Evolutionary conservation across 2,113 vertebrate genomes (phyloP), one percentile per base, ranked within the genome.

Genomic region (Hypomesus transpacificus): DNA sequence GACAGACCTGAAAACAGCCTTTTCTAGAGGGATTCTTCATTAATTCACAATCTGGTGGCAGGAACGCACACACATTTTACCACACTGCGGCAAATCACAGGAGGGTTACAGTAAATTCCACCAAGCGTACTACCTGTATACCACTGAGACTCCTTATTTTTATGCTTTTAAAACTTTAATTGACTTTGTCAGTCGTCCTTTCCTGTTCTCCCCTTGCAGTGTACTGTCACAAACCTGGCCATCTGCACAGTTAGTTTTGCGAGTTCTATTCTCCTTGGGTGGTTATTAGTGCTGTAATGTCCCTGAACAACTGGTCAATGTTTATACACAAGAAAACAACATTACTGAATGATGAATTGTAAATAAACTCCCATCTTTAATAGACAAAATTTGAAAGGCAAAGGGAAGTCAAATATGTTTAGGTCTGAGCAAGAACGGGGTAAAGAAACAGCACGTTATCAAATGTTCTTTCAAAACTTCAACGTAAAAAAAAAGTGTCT

Each of bases 161-260:
- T 75, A 80, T 53, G 70, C 75, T 80, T 83, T 82, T 75, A 72
- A 80, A 80, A 65, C 71, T 83, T 83, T 84, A 84, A 87, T 87
- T 85, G 82, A 86, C 84, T 87, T 85, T 84, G 77, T 80, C 70
- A 82, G 75, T 69, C 39, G 70, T 82, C 75, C 75, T 82, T 77
- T 9, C 26, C 57, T 65, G 67, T 20, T 8, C 50, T 70, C 64
- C 51, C 69, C 62, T 28, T 56, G 53, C 77, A 73, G 69, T 80
- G 84, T 65, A 70, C 79, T 77, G 76, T 84, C 75, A 82, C 69
- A 83, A 80, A 85, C 75, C 20, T 79, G 70, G 75, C 78, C 71
- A 56, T 76, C 75, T 87, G 79, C 77, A 80, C 64, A 61, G 80
- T 77, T 81, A 78, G 71, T 77, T 85, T 74, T 68, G 67, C 16